A percentile compares a stretch with the other conserved stretches of the same genome.
Conservation (phyloP, 2,888 invertebrate genomes). For the Parelbella ahira region DNA sequence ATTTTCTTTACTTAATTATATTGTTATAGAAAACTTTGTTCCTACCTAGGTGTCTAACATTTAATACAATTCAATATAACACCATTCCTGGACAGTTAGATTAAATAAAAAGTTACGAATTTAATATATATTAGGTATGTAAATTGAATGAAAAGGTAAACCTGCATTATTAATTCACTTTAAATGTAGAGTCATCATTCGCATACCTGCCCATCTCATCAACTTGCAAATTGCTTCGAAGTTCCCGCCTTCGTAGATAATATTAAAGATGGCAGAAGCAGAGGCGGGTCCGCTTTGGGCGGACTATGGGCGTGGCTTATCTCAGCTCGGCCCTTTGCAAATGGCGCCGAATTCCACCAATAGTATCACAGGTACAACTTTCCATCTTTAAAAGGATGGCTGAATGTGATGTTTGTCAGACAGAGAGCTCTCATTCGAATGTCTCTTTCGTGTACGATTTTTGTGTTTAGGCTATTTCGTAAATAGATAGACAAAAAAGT, state of each 20-base stretch:
- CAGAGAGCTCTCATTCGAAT: not conserved
- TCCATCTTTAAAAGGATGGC: slow-evolving; percentile 41
- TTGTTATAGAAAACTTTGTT: too few relatives aligned
- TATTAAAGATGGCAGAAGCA: slow-evolving; percentile 57
- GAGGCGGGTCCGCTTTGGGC: slow-evolving; percentile 51
- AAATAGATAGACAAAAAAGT: too few relatives aligned
- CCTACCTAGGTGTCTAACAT: too few relatives aligned
- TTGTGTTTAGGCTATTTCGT: too few relatives aligned
- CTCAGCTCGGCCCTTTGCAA: slow-evolving; percentile 65
- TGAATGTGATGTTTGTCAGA: not conserved
- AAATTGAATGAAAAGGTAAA: too few relatives aligned
- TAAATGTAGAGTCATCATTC: slow-evolving; percentile 36
- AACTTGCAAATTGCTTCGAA: slow-evolving; percentile 8
- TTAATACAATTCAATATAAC: too few relatives aligned
- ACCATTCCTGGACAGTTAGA: too few relatives aligned
- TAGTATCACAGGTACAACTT: slow-evolving; percentile 45
- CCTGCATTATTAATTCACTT: too few relatives aligned
- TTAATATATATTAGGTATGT: too few relatives aligned
- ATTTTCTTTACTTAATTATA: too few relatives aligned
- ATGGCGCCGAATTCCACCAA: slow-evolving; percentile 75
- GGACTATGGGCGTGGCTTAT: slow-evolving; percentile 58
- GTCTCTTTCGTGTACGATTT: not conserved
- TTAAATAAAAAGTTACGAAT: too few relatives aligned
- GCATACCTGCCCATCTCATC: slow-evolving; percentile 3
- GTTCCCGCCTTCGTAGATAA: slow-evolving; percentile 29